phyloP scores from a whole-genome alignment of 2,888 invertebrate genomes.

The Leuctra nigra region DNA sequence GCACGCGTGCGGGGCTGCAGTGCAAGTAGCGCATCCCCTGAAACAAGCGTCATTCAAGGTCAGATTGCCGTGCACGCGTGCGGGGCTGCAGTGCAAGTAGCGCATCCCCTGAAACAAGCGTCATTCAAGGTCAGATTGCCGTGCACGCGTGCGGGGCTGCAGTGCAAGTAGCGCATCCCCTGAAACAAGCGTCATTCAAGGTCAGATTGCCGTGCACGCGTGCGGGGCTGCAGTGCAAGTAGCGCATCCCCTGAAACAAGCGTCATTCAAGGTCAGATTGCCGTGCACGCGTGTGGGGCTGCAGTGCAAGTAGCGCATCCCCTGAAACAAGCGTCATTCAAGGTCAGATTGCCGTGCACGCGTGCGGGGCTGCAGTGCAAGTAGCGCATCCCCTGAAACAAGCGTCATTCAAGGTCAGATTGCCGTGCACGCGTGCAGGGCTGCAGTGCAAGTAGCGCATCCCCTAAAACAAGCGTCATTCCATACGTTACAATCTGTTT shows the following conservation, averaged over 20 bases:
- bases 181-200: too few relatives aligned
- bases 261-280: too few relatives aligned
- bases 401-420: too few relatives aligned
- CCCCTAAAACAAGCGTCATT: too few relatives aligned
- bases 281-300: slow-evolving; percentile 80
- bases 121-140: slow-evolving; percentile 82
- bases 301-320: slow-evolving; percentile 85
- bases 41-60: too few relatives aligned
- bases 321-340: too few relatives aligned
- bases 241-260: slow-evolving; percentile 89
- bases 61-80: slow-evolving; percentile 79
- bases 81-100: slow-evolving; percentile 76
- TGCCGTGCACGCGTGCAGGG: slow-evolving; percentile 77
- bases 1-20: slow-evolving; percentile 70
- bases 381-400: slow-evolving; percentile 88
- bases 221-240: slow-evolving; percentile 76
- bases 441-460: slow-evolving; percentile 86
- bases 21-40: slow-evolving; percentile 90
- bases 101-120: slow-evolving; percentile 91
- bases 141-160: slow-evolving; percentile 73
- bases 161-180: slow-evolving; percentile 89
- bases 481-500: too few relatives aligned
- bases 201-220: slow-evolving; percentile 81
- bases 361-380: slow-evolving; percentile 77
- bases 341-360: slow-evolving; percentile 80